A percentile compares a stretch with the other conserved stretches of the same genome.
Conservation (phyloP, 2,888 invertebrate species). For the Pyrgus malvae region DNA sequence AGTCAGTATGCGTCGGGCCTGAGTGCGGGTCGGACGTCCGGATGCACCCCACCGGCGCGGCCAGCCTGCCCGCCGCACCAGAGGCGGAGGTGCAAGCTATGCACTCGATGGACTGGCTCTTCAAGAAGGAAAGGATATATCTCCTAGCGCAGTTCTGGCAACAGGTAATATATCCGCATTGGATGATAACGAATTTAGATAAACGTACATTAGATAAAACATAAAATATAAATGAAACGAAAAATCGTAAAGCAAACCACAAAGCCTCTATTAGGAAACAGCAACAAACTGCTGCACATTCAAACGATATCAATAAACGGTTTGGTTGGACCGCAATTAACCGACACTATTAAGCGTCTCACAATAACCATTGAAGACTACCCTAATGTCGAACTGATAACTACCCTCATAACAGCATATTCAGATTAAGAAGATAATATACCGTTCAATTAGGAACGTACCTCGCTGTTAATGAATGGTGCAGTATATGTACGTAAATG, state of each 20-base stretch:
- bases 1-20: constrained; percentile 65
- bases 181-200: neutral
- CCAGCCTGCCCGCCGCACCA: constrained; percentile 89
- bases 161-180: constrained; percentile 84
- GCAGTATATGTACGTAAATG: too few species aligned
- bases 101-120: constrained; percentile 98
- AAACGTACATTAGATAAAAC: neutral
- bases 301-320: constrained; percentile 70
- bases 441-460: neutral
- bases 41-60: constrained; percentile 89
- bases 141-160: constrained; percentile 97
- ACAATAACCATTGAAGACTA: constrained; percentile 17
- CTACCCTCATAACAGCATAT: constrained; percentile 17
- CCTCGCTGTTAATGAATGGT: too few species aligned
- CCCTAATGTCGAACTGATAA: constrained; percentile 18
- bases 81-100: constrained; percentile 96
- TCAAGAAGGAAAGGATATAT: constrained; percentile 97
- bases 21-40: constrained; percentile 71
- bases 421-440: neutral
- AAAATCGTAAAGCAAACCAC: neutral
- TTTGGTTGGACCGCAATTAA: constrained; percentile 49
- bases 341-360: constrained; percentile 14
- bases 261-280: neutral
- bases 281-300: constrained; percentile 30
- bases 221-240: neutral